Conservation (phyloP, 1,140 invertebrate genomes). For the Neoseiulus cucumeris region DNA sequence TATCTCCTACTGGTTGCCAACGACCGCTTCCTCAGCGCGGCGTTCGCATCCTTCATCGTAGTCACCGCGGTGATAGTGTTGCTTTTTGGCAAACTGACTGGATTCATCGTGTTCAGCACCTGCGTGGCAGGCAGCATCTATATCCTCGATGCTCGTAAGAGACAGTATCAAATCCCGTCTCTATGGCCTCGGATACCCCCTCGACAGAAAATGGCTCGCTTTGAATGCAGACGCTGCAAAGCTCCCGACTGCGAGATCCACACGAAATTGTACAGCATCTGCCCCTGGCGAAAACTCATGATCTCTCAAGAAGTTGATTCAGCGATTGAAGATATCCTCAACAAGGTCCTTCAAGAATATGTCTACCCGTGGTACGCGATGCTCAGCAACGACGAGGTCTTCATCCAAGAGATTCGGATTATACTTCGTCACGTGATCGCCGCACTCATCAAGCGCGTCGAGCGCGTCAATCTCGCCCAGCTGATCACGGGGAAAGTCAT, state of each 20-base stretch:
- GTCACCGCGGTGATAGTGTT: neutral
- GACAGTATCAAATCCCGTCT: neutral
- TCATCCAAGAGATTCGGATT: neutral
- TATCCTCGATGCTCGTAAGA: neutral
- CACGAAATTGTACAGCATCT: conserved; percentile 1
- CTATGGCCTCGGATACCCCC: neutral
- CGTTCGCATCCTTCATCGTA: neutral
- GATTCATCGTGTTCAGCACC: neutral
- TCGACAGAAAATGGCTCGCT: neutral
- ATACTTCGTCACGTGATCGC: conserved; percentile 1
- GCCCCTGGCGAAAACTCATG: neutral
- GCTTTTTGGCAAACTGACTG: neutral
- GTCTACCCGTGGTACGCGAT: neutral
- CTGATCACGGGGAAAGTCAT: neutral
- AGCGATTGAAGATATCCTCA: conserved; percentile 6
- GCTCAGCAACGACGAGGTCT: neutral
- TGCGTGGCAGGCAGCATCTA: neutral
- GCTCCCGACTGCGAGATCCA: conserved; percentile 2
- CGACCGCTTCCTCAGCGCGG: conserved; percentile 3
- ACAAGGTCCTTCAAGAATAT: conserved; percentile 1
- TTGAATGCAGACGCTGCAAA: conserved; percentile 7
- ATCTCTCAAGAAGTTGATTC: conserved; percentile 3
- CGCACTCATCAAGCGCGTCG: neutral
- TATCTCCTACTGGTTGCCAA: neutral
- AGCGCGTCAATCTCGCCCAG: neutral